Conservation (phyloP, 1,140 invertebrate species). For the Saccostrea cuccullata region DNA sequence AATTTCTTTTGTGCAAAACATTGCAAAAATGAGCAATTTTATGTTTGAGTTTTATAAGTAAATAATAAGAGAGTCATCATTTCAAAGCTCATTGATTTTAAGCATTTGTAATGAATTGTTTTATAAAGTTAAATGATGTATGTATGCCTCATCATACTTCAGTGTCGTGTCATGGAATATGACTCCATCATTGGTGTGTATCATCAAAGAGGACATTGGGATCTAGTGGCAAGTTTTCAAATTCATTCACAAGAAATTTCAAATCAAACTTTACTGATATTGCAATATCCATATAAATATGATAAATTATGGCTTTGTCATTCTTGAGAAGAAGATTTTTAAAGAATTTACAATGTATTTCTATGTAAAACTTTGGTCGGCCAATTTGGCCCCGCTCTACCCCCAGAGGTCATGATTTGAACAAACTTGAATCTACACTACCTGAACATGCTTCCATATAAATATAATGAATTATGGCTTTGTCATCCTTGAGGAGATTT, state of each 20-base stretch:
- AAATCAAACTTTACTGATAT: not conserved
- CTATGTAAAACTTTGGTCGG: too few relatives aligned
- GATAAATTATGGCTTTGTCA: too few relatives aligned
- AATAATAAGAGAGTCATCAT: not conserved
- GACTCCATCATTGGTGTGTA: conserved; percentile 20
- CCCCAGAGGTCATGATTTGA: too few relatives aligned
- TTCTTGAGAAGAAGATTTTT: too few relatives aligned
- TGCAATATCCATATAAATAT: too few relatives aligned
- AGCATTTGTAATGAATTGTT: not conserved
- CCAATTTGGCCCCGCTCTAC: too few relatives aligned
- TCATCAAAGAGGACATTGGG: conserved; percentile 20
- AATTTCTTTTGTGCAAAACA: not conserved
- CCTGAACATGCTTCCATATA: too few relatives aligned
- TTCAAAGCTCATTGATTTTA: not conserved
- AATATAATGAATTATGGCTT: too few relatives aligned
- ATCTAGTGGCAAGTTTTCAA: conserved; percentile 20
- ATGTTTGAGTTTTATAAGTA: conserved; percentile 11
- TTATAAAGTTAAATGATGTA: not conserved
- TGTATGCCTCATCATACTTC: not conserved
- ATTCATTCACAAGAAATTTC: not conserved
- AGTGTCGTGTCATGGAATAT: conserved; percentile 17
- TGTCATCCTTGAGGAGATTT: too few relatives aligned
- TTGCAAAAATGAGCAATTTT: not conserved
- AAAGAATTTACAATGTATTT: too few relatives aligned
- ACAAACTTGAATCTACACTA: too few relatives aligned